Conservation (phyloP, 2,888 invertebrate species). For the Luperina nickerlii region DNA sequence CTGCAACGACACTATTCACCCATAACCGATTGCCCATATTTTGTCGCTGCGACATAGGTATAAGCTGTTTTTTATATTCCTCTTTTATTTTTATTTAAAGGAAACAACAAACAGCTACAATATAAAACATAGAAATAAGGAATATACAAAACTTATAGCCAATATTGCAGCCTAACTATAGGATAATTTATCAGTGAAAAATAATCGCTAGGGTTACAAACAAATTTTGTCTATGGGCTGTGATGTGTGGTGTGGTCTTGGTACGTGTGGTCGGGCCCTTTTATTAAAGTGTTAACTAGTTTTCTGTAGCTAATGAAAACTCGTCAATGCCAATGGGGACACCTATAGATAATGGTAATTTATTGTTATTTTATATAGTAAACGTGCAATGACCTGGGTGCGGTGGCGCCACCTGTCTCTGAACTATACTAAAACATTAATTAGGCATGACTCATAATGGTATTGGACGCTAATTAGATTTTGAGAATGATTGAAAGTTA, state of each 20-base stretch:
- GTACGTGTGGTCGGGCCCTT: no score
- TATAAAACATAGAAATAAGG: no score
- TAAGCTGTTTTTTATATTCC: no score
- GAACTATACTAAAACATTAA: background rate
- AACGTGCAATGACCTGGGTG: conserved; percentile 34
- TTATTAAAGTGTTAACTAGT: conserved; percentile 23
- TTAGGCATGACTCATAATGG: background rate
- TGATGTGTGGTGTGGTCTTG: no score
- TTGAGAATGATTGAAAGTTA: background rate
- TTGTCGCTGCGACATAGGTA: background rate
- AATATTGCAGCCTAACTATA: no score
- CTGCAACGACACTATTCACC: background rate
- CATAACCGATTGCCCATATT: background rate
- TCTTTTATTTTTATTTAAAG: no score
- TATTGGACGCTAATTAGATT: background rate
- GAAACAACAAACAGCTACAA: no score
- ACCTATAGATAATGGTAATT: conserved; percentile 28
- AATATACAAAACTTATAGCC: no score
- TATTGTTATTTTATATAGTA: conserved; percentile 34
- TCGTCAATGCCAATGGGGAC: conserved; percentile 16
- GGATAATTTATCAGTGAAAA: no score
- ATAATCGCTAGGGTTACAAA: no score
- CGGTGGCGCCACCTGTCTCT: conserved; percentile 21
- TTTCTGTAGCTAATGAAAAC: conserved; percentile 14
- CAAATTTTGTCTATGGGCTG: no score